Conservation (phyloP, 1,140 invertebrate species). For the Anastrepha ludens region DNA sequence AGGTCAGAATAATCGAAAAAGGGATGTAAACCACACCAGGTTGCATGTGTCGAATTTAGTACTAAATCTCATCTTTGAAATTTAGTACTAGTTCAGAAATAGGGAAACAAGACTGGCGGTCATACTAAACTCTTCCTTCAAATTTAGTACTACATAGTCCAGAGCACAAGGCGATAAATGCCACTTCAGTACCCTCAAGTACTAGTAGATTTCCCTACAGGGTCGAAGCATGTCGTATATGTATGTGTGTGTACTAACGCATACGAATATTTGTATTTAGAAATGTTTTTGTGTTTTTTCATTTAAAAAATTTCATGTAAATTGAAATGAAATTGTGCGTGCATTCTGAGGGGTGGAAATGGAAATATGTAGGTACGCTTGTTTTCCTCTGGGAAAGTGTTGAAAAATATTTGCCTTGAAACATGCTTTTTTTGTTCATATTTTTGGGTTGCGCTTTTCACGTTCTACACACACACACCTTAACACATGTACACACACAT, state of each 20-base stretch:
- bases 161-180: too few relatives aligned
- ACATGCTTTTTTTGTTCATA: not conserved
- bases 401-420: conserved; percentile 37
- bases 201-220: too few relatives aligned
- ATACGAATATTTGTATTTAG: not conserved
- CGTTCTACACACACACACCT: not conserved
- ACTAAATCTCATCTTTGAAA: too few relatives aligned
- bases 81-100: too few relatives aligned
- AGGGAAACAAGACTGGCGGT: too few relatives aligned
- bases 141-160: too few relatives aligned
- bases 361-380: not conserved
- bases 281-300: not conserved
- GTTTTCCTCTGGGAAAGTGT: conserved; percentile 38
- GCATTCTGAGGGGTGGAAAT: conserved; percentile 1
- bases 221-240: not conserved
- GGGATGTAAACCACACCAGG: too few relatives aligned
- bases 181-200: too few relatives aligned
- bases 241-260: not conserved
- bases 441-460: not conserved
- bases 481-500: not conserved
- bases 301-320: not conserved
- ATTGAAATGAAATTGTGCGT: conserved; percentile 33
- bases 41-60: too few relatives aligned
- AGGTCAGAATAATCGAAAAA: too few relatives aligned
- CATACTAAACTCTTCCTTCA: too few relatives aligned